Evolutionary conservation across 1,140 invertebrate genomes (phyloP), one percentile per base, ranked within the genome.

Genomic region (Ceratina australensis): DNA sequence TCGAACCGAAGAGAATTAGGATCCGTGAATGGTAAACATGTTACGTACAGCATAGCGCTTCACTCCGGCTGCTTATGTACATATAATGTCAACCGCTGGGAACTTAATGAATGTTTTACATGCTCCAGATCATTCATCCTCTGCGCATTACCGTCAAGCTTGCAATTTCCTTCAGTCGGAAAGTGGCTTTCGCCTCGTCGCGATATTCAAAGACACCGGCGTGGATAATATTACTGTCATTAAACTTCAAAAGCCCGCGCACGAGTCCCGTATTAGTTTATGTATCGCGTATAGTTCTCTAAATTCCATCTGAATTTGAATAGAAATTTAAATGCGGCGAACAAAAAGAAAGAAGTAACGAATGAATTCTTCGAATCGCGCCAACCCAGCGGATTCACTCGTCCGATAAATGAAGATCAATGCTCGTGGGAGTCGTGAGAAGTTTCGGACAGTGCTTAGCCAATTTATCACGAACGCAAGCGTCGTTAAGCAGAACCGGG

Each of bases 401-500:
- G 50, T 16, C 22, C n/a, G 7, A 75, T 75, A 16, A 75, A 66
- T 66, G 26, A 75, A 26, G 42, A 22, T 68, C 8, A 12, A 59
- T n/a, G 50, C 1, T 8, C n/a, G 16, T 20, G 10, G 28, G 4
- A 15, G 24, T 16, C 28, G 42, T 52, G 56, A 15, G 47, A 42
- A 60, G 63, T 57, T 75, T 75, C 33, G 57, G 24, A 68, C 52
- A 33, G n/a, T 16, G 5, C n/a, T 7, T 24, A n/a, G 22, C 54
- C 52, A 75, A 75, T 75, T 59, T 67, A 59, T 75, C 72, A 75
- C 18, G 54, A 68, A 59, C 72, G 28, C 33, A 10, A 28, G 72
- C 22, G 18, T 59, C 42, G 54, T 75, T 74, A 59, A 47, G 54
- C 72, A 49, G 13, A n/a, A 10, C 20, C 33, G 26, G n/a, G n/a